These are phyloP conservation scores for Sesia apiformis DNA, from an alignment of 2,888 invertebrate genomes.

Conservation along the genomic window DNA sequence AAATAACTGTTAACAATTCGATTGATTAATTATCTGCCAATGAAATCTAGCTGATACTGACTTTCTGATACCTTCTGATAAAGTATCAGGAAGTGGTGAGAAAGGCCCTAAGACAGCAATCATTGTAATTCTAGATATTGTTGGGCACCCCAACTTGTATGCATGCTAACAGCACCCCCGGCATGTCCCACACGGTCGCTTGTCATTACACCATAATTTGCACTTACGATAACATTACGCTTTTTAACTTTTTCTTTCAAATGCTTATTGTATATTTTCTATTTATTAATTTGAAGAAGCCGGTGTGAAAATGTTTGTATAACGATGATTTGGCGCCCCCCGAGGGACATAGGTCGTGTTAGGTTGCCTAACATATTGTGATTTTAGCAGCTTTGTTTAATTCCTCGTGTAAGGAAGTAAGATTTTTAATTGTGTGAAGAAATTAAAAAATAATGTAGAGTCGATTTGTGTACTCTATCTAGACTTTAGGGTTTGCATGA, in stretches of 20 bases:
- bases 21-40: too few relatives aligned
- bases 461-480: background rate
- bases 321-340: slow-evolving; percentile 68
- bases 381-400: too few relatives aligned
- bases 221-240: slow-evolving; percentile 40
- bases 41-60: too few relatives aligned
- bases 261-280: slow-evolving; percentile 42
- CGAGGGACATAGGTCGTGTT: slow-evolving; percentile 51
- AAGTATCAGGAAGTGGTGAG: too few relatives aligned
- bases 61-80: too few relatives aligned
- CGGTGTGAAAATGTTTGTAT: slow-evolving; percentile 54
- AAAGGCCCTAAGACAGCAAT: too few relatives aligned
- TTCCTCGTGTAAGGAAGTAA: too few relatives aligned
- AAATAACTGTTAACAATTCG: too few relatives aligned
- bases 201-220: slow-evolving; percentile 41
- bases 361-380: background rate
- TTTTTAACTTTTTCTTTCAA: slow-evolving; percentile 35
- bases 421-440: too few relatives aligned
- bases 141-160: background rate
- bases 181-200: slow-evolving; percentile 44
- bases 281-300: slow-evolving; percentile 51
- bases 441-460: too few relatives aligned
- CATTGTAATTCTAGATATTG: background rate
- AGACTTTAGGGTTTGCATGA: background rate
- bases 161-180: slow-evolving; percentile 8